Conservation (phyloP, 2,113 vertebrate genomes). For the Todiramphus chloris region DNA sequence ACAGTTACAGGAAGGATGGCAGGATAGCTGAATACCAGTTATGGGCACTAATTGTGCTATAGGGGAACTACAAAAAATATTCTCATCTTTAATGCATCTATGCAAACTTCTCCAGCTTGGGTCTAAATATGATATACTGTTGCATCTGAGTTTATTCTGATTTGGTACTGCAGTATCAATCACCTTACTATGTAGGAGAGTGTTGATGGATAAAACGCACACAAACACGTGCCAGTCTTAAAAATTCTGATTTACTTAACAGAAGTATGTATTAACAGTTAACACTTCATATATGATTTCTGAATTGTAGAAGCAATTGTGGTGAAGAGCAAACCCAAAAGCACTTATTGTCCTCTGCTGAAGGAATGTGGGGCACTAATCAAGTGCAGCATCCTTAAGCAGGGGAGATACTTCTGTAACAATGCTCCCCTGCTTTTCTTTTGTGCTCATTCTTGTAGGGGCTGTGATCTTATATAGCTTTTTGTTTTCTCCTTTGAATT, state of each 20-base stretch:
- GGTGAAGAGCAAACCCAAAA: neutral
- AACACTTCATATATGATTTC: neutral
- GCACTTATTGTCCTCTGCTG: neutral
- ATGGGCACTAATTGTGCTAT: neutral
- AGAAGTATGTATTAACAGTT: neutral
- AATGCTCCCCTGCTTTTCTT: neutral
- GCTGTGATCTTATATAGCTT: neutral
- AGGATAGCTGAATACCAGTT: neutral
- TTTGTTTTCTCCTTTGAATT: neutral
- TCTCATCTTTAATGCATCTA: neutral
- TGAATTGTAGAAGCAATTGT: neutral
- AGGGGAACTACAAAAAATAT: neutral
- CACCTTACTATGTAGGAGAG: neutral
- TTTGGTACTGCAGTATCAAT: neutral
- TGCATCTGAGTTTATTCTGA: neutral
- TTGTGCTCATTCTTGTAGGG: neutral
- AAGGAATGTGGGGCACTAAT: neutral
- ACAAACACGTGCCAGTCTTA: neutral
- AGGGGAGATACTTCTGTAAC: neutral
- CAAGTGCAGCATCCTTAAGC: neutral
- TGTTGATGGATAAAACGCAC: neutral
- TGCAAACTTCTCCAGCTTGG: neutral
- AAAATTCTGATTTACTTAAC: neutral
- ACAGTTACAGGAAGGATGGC: neutral
- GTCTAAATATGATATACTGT: neutral